Conservation (phyloP, 1,140 invertebrate genomes). For the Triops cancriformis region DNA sequence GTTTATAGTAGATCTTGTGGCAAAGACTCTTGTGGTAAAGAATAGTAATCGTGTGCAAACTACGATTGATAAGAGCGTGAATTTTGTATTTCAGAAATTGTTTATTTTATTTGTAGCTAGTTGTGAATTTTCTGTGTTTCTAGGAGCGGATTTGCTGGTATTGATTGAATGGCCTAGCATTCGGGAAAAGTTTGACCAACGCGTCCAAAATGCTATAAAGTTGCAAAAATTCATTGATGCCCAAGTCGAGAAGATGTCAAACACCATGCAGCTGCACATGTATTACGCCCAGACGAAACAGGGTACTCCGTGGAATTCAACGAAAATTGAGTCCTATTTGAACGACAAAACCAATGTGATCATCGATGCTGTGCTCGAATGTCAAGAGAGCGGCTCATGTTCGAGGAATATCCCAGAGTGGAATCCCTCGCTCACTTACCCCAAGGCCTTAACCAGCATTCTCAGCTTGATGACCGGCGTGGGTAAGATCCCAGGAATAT, state of each 20-base stretch:
- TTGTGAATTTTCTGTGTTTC: neutral
- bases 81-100: too few species aligned
- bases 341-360: neutral
- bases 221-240: neutral
- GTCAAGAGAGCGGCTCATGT: neutral
- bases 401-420: neutral
- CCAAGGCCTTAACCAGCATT: neutral
- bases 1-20: neutral
- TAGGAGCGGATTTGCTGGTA: neutral
- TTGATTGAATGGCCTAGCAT: neutral
- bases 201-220: neutral
- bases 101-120: neutral
- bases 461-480: constrained; percentile 4
- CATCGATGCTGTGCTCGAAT: neutral
- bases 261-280: neutral
- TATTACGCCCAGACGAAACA: neutral
- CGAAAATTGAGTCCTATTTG: neutral
- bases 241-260: neutral
- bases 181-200: neutral
- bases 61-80: too few species aligned
- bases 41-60: too few species aligned
- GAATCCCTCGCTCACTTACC: neutral
- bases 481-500: neutral
- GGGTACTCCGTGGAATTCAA: neutral
- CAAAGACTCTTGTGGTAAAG: too few species aligned